phyloP scores from a whole-genome alignment of 1,140 invertebrate genomes.

The Drosophila ercepeae region DNA sequence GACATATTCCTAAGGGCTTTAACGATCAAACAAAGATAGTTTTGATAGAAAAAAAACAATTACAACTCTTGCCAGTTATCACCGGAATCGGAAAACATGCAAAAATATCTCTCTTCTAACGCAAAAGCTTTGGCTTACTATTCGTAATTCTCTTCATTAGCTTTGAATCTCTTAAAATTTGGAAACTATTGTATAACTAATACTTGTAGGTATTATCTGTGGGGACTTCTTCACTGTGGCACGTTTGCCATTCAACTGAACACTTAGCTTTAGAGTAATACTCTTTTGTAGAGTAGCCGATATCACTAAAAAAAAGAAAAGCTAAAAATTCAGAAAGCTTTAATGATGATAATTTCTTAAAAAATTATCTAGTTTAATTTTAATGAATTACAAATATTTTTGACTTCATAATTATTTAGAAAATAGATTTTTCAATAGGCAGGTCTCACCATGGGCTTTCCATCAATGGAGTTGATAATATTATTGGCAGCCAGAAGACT shows the following conservation, averaged over 20 bases:
- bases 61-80: not conserved
- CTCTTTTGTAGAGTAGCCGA: not conserved
- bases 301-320: not conserved
- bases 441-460: conserved; percentile 87
- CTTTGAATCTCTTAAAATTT: not conserved
- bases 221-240: not conserved
- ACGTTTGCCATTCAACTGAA: conserved; percentile 6
- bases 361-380: too few relatives aligned
- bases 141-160: not conserved
- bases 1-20: conserved; percentile 38
- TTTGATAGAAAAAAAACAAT: conserved; percentile 2
- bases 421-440: conserved; percentile 59
- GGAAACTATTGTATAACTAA: not conserved
- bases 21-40: not conserved
- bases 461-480: conserved; percentile 90
- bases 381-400: not conserved
- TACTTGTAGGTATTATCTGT: not conserved
- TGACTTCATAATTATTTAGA: not conserved
- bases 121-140: conserved; percentile 4
- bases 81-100: not conserved
- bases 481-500: conserved; percentile 91
- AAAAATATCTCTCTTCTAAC: not conserved
- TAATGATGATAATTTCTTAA: not conserved
- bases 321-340: not conserved
- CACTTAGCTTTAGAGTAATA: not conserved